Conservation (phyloP, 2,113 vertebrate species). For the Tretioscincus oriximinensis region DNA sequence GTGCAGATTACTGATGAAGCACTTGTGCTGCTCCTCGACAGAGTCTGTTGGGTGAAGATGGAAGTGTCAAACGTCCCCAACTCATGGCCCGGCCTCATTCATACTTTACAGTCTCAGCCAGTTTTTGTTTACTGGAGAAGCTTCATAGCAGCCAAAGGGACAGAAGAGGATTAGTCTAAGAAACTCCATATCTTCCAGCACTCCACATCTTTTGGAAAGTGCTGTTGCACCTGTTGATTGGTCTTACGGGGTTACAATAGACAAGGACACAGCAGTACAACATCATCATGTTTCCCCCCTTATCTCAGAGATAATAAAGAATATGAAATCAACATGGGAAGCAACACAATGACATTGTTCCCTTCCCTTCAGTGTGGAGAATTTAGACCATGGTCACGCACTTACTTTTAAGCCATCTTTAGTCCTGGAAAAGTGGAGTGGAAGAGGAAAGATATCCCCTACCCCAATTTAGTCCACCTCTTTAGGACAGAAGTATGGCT, state of each 20-base stretch:
- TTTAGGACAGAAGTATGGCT: no score
- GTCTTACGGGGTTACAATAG: constrained; percentile 27
- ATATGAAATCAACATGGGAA: no score
- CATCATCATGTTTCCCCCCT: no score
- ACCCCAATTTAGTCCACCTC: no score
- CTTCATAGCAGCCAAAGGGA: constrained; percentile 16
- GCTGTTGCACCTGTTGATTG: background rate
- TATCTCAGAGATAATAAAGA: no score
- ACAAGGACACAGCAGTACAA: background rate
- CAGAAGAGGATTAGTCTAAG: constrained; percentile 23
- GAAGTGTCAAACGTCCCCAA: constrained; percentile 75
- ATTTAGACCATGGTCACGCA: no score
- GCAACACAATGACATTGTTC: no score
- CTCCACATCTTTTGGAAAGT: constrained; percentile 4
- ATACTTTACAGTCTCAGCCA: constrained; percentile 26
- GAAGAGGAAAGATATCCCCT: no score
- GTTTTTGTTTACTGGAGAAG: constrained; percentile 42
- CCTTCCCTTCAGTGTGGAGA: no score
- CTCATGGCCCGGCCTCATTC: constrained; percentile 67
- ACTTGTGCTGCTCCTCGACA: constrained; percentile 86
- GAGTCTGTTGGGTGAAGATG: constrained; percentile 77
- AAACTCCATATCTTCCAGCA: constrained; percentile 12
- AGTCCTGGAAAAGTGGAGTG: no score
- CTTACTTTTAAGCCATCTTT: no score
- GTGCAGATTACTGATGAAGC: constrained; percentile 83